Evolutionary conservation across 2,888 invertebrate genomes (phyloP).

Genomic region (Rhagonycha fulva): DNA sequence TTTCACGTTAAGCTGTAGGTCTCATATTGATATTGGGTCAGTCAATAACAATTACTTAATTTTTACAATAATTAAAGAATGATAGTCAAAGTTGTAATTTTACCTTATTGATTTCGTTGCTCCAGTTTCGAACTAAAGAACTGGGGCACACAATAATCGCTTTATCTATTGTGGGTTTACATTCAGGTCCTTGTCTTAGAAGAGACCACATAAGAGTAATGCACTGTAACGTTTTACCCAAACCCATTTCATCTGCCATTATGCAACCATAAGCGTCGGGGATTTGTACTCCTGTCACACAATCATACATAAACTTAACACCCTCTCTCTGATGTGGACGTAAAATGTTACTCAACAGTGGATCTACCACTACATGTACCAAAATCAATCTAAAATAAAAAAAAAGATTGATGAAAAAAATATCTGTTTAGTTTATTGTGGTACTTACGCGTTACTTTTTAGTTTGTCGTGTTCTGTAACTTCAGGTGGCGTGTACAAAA

Average conservation of each 20-base stretch:
- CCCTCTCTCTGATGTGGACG: conserved; percentile 99
- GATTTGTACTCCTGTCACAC: conserved; percentile 91
- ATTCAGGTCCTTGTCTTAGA: conserved; percentile 89
- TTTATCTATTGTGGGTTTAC: conserved; percentile 87
- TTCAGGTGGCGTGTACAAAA: conserved; percentile 84
- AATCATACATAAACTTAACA: conserved; percentile 99
- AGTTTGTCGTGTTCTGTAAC: conserved; percentile 86
- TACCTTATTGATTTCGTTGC: conserved; percentile 91
- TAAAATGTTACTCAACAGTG: conserved; percentile 83
- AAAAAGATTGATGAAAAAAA: conserved; percentile 19
- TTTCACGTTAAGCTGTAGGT: too few species aligned
- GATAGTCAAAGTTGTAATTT: too few species aligned
- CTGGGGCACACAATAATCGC: conserved; percentile 96
- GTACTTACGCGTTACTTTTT: conserved; percentile 69
- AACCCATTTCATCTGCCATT: conserved; percentile 99
- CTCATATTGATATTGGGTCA: too few species aligned
- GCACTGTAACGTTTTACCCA: conserved; percentile 98
- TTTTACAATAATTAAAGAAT: too few species aligned
- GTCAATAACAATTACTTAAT: too few species aligned
- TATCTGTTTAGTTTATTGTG: conserved; percentile 42
- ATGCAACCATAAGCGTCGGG: conserved; percentile 91
- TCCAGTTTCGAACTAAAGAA: conserved; percentile 98
- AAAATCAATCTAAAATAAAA: conserved; percentile 57
- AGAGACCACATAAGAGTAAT: conserved; percentile 95
- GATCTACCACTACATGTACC: conserved; percentile 98